Conservation (phyloP, 1,140 invertebrate genomes). For the Stegodyphus mimosarum region DNA sequence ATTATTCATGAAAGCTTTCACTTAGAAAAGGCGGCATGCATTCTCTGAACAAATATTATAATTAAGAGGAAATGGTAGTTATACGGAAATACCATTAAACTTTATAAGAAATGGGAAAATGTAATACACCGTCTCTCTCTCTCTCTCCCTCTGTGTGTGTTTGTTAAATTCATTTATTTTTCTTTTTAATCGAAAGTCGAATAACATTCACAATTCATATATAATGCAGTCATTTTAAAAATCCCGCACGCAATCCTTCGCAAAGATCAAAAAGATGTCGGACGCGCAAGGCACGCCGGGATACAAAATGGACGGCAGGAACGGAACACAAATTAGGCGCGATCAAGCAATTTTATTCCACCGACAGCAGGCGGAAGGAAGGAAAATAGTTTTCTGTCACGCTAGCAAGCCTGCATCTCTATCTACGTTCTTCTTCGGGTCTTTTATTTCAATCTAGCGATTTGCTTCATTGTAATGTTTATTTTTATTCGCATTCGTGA, state of each 20-base stretch:
- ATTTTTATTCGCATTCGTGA: constrained; percentile 34
- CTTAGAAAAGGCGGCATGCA: too few relatives aligned
- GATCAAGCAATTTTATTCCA: constrained; percentile 1
- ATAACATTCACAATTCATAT: neutral
- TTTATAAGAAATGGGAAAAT: too few relatives aligned
- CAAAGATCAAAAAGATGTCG: neutral
- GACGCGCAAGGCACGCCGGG: neutral
- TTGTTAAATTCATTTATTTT: too few relatives aligned
- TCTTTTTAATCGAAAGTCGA: too few relatives aligned
- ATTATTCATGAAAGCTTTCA: too few relatives aligned
- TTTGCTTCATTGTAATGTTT: constrained; percentile 27
- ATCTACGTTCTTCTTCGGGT: neutral
- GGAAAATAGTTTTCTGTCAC: constrained; percentile 34
- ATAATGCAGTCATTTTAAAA: constrained; percentile 3
- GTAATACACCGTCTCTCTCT: too few relatives aligned
- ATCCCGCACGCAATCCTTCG: neutral
- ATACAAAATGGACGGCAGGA: constrained; percentile 3
- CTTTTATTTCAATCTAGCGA: constrained; percentile 35
- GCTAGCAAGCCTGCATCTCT: neutral
- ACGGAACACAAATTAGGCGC: constrained; percentile 12
- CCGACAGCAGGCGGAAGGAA: neutral
- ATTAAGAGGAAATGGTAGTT: too few relatives aligned
- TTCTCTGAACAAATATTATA: too few relatives aligned
- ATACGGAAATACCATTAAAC: too few relatives aligned
- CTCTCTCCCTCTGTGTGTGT: too few relatives aligned